phyloP scores from a whole-genome alignment of 2,113 vertebrate species.

The rabbit (Oryctolagus cuniculus) region DNA sequence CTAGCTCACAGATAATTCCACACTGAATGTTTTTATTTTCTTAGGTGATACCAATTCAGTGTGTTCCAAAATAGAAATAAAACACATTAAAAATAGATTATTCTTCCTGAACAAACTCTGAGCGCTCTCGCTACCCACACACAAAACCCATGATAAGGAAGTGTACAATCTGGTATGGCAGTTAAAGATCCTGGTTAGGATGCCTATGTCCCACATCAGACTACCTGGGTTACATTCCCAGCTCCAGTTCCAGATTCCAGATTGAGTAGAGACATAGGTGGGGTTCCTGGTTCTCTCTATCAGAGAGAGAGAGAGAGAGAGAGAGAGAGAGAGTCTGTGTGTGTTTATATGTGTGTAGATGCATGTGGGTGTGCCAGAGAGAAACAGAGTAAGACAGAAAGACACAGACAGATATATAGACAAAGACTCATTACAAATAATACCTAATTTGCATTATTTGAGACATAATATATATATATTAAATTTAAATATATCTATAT shows the following conservation, averaged over 20 bases:
- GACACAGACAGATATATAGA: background rate
- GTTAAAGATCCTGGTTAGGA: no score
- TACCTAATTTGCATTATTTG: background rate
- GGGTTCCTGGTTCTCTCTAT: no score
- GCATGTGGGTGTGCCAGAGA: background rate
- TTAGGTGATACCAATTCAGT: constrained; percentile 9
- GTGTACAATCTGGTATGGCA: background rate
- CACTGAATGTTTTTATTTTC: constrained; percentile 28
- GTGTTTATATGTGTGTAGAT: background rate
- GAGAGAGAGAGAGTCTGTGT: background rate
- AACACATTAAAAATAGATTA: constrained; percentile 47
- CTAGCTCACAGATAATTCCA: constrained; percentile 1
- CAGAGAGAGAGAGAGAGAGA: no score
- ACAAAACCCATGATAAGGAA: background rate
- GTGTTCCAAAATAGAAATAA: constrained; percentile 28
- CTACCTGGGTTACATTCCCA: no score
- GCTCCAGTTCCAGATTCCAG: no score
- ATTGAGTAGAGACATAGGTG: no score
- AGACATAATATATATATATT: background rate
- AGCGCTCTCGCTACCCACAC: background rate
- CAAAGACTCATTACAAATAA: constrained; percentile 22
- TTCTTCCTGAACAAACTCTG: constrained; percentile 49
- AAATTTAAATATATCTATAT: background rate
- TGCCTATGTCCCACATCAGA: no score
- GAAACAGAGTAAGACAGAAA: background rate